Evolutionary conservation across 2,113 vertebrate genomes (phyloP), one percentile per base, ranked within the genome.

Genomic region (Poeciliopsis turrubarensis): DNA sequence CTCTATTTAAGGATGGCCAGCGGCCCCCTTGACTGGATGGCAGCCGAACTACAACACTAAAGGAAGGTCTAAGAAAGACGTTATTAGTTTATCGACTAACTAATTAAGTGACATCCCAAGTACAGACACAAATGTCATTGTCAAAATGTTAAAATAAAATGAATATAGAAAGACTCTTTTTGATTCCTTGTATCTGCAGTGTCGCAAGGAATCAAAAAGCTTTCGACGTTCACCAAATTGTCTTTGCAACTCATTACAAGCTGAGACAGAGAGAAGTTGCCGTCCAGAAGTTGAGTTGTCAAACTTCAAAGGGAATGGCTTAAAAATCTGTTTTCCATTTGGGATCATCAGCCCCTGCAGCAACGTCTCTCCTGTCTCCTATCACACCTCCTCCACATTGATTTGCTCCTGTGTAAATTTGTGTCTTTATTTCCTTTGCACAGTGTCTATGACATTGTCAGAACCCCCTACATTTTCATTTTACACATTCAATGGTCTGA

Each of bases 281-380:
- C 61, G 71, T 68, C 15, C 4, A 27, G 54, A 77, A 72, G 60
- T 27, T 14, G 14, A 2, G 73, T 61, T 65, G 72, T 70, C 68
- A 60, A 68, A 88, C 79, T 84, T 88, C 75, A 88, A 81, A 90
- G 65, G 47, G 64, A 70, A 72, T 66, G 73, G 70, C 31, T 69
- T 27, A 69, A 19, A 78, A 89, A 80, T 68, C 44, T 51, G 9
- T 41, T 72, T 91, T 87, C 83, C 66, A 75, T 82, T 88, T 60
- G 67, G 32, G 34, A 79, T 51, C 77, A 73, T 77, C 70, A 65
- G 65, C 51, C 60, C 81, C 70, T 3, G 27, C n/a, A 89, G 80
- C 83, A 60, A 54, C 44, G 77, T 44, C 31, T 75, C 75, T 27
- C 37, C 41, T 1, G n/a, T 19, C 12, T 62, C 39, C 85, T 66